Base-by-base conservation (phyloP, 23 tunicate genomes). In the Aplidium turbinatum region DNA sequence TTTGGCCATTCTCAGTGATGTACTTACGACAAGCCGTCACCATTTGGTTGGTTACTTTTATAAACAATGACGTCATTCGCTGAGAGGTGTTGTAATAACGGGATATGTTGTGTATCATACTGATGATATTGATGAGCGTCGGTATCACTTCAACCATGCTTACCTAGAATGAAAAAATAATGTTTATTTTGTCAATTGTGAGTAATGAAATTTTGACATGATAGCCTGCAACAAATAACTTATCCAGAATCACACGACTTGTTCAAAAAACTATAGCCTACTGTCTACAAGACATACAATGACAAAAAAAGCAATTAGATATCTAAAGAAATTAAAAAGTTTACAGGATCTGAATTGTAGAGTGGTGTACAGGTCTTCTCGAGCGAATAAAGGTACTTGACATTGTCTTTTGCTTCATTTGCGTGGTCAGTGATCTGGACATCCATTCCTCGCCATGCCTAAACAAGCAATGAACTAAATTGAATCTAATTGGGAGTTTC, bases 11-110 rank as follows among this genome's bases (percentile, higher is more conserved):
- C 35, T 95, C 87, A 26, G 95, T 95, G 55, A 95, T 83, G 71
- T 95, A 95, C 53, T 80, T 83, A 16, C 99, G 57, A 50, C 99
- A 95, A 11, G 93, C 95, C 2, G 87, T 87, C 21, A 95, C 95
- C 99, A 95, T 88, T 50, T 95, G 99, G 54, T 95, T 95, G 19
- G 99, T 95, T 26, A 95, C 97, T 63, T 95, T 95, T 26, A 95
- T 90, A 47, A 95, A 95, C 4, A 95, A 70, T 4, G 99, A 88
- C 36, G 99, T 95, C 99, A 95, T 88, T 16, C 99, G 72, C 62
- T 88, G 92, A 32, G 99, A 88, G 27, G 99, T 95, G 84, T 95
- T 95, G 87, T 88, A 95, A 61, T 88, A 95, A 34, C 96, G 75
- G 25, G 93, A 84, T 26, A 95, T 81, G 79, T 90, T 85, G 70